Conservation (phyloP, 2,113 vertebrate species). For the Oxyruncus cristatus region DNA sequence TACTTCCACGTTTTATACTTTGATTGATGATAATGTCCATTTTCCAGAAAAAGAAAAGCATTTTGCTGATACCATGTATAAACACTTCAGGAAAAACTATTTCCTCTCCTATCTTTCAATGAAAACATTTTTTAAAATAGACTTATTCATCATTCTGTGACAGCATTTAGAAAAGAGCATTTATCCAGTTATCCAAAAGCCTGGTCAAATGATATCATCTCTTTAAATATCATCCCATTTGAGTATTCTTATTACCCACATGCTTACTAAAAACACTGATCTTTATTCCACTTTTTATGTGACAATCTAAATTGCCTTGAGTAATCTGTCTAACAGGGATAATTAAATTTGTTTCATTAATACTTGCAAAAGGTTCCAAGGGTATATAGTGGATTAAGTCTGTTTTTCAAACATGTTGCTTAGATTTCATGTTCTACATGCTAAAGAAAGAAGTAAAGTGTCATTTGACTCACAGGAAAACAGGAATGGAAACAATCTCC, state of each 20-base stretch:
- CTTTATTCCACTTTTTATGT: background rate
- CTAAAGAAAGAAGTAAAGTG: background rate
- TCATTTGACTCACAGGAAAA: background rate
- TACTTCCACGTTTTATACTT: conserved; percentile 7
- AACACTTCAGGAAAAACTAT: conserved; percentile 17
- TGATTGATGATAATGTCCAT: background rate
- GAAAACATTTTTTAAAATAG: conserved; percentile 36
- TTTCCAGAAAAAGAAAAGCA: conserved; percentile 18
- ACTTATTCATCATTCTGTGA: conserved; percentile 38
- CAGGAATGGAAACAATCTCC: background rate
- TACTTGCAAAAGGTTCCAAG: background rate
- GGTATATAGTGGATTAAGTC: background rate
- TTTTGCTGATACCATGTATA: conserved; percentile 18
- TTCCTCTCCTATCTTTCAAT: conserved; percentile 4
- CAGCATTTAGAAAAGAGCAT: conserved; percentile 41
- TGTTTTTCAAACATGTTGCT: background rate
- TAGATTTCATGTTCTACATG: background rate
- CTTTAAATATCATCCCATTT: conserved; percentile 6
- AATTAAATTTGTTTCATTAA: conserved; percentile 36
- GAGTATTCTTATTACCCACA: conserved; percentile 41
- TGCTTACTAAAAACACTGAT: background rate
- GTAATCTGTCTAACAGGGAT: conserved; percentile 17
- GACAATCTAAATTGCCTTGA: conserved; percentile 9
- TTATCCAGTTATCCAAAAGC: conserved; percentile 40
- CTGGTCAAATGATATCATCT: background rate